A percentile compares a stretch with the other conserved stretches of the same genome.
phyloP scores from a whole-genome alignment of 2,888 invertebrate species.

The Euzetes globulus region DNA sequence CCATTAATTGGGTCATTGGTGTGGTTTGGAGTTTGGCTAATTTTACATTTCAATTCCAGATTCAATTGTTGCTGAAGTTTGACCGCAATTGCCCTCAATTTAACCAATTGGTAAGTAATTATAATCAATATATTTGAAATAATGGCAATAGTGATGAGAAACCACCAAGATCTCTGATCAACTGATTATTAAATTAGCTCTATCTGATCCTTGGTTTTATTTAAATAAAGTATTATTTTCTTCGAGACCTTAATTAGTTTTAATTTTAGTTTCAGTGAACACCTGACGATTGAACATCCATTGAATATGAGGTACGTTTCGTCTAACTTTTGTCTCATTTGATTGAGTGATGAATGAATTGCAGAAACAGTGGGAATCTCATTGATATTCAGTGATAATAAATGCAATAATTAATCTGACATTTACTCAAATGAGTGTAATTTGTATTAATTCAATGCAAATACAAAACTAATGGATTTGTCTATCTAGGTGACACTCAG shows the following conservation, averaged over 20 bases:
- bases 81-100: no score
- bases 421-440: no score
- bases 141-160: not conserved
- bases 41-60: no score
- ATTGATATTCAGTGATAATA: not conserved
- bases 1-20: not conserved
- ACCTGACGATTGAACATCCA: no score
- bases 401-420: not conserved
- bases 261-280: not conserved
- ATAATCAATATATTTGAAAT: not conserved
- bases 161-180: conserved; percentile 30
- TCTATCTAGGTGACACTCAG: no score
- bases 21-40: no score
- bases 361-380: conserved; percentile 27
- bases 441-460: no score
- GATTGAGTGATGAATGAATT: not conserved
- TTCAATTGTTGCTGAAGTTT: no score
- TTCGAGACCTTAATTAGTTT: not conserved
- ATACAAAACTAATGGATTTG: no score
- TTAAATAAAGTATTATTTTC: not conserved
- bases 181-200: conserved; percentile 22
- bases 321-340: not conserved
- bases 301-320: not conserved
- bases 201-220: conserved; percentile 15
- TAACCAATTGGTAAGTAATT: no score